Evolutionary conservation across 2,113 vertebrate genomes (phyloP), one percentile per base, ranked within the genome.

Genomic region (Crocuta crocuta): DNA sequence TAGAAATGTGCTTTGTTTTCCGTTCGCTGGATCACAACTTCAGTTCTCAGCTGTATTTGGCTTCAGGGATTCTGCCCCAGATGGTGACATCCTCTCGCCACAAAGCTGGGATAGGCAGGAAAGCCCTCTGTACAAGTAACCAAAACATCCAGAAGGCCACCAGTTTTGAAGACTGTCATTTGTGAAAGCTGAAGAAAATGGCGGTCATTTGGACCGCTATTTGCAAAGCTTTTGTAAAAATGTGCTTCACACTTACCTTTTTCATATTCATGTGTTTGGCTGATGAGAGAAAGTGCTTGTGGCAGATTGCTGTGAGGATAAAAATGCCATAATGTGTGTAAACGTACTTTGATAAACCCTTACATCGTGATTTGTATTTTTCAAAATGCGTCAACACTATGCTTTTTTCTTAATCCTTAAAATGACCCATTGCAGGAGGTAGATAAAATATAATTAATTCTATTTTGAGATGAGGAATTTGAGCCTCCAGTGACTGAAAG

Each of bases 401-500:
- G 61, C 73, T 35, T 50, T 89, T 70, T 96, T 94, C 39, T 39
- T 23, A 4, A 89, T 93, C 48, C 70, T 96, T 78, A 94, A 35
- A 96, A 81, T 94, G 74, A 93, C 61, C 70, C 45, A 89, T 91
- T 97, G 55, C 21, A 73, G 58, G 87, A 95, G 45, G 84, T 26
- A 83, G 55, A 84, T 10, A 76, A 96, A 94, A 94, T 66, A 61
- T 24, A 85, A 66, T 96, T 96, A 80, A 93, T 95, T 58, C 87
- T 98, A 76, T 92, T 89, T 97, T 89, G 89, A 96, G 55, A 61
- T 65, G 39, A 96, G 53, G 68, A 91, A 39, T 87, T 84, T 92
- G 79, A 94, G 28, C 28, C 23, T 92, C 71, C 21, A 31, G 66
- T 53, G 68, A 91, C 81, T 76, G 63, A 89, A 74, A 65, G 39